Conservation (phyloP, 2,797 vertebrate genomes). For the Macropus fuliginosus region DNA sequence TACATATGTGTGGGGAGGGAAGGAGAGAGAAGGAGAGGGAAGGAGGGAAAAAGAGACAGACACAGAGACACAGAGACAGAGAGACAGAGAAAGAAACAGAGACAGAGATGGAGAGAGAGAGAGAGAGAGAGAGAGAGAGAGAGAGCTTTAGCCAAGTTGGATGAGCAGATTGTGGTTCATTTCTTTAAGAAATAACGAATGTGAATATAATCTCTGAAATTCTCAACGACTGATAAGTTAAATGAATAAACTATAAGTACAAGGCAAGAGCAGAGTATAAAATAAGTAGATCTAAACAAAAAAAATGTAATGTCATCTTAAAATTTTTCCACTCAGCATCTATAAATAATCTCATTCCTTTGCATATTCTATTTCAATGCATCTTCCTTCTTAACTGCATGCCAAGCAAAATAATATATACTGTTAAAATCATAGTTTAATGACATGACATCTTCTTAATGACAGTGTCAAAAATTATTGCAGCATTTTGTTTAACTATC, state of each 20-base stretch:
- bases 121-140: no score
- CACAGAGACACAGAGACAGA: no score
- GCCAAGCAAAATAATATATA: background rate
- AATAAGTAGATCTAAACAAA: background rate
- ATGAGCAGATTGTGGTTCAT: background rate
- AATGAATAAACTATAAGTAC: background rate
- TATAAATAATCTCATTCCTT: background rate
- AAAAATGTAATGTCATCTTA: background rate
- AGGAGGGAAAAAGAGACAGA: no score
- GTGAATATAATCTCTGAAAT: background rate
- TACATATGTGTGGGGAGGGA: no score
- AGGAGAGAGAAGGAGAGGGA: no score
- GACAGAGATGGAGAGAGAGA: no score
- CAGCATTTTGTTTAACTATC: constrained; percentile 40
- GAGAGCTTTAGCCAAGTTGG: background rate
- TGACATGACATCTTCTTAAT: constrained; percentile 5
- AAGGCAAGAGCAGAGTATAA: background rate
- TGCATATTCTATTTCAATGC: background rate
- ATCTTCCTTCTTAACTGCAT: background rate
- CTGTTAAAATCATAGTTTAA: constrained; percentile 25
- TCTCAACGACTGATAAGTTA: background rate
- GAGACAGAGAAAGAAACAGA: no score
- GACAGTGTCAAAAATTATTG: constrained; percentile 39
- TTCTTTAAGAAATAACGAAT: background rate
- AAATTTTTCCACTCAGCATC: background rate